Base-by-base conservation (phyloP, 2,888 invertebrate species). In the Hermodice carunculata region DNA sequence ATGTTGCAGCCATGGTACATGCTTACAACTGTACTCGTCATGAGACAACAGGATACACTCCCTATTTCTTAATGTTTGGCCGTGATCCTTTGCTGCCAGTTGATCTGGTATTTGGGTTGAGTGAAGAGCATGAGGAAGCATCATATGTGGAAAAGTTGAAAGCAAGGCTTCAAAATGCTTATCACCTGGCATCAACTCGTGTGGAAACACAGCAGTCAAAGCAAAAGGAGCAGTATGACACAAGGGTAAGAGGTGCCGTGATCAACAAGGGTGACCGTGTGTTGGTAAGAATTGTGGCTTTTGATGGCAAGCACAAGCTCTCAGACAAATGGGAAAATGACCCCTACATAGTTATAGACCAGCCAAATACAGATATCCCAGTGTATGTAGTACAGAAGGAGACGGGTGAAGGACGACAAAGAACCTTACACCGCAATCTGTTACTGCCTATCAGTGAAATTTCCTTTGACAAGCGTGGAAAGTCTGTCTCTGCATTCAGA, bases 51-150 rank as follows among this genome's bases (percentile, higher is more conserved):
- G 34, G 42, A 5, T 53, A 32, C 19, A 44, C 52, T 19, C 63
- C 63, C 8, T 65, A 62, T 49, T 56, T 61, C 22, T 31, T 68
- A 14, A 68, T 71, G 63, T 66, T 68, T 52, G 67, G 64, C n/a
- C 24, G 66, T 19, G 43, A 61, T 28, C 61, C 61, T 42, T 17
- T 40, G 5, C 51, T 61, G 31, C 42, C 64, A 17, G 19, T 64
- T 17, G 64, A 64, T 46, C 42, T 53, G 26, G 56, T 48, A 34
- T 32, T 46, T n/a, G 57, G 43, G 29, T 2, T 42, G 19, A 40
- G 46, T 17, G 40, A 26, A 28, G 28, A 44, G n/a, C 26, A n/a
- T n/a, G n/a, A n/a, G n/a, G n/a, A n/a, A n/a, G n/a, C n/a, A 49
- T n/a, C n/a, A n/a, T n/a, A n/a, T n/a, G n/a, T n/a, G n/a, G n/a